These are phyloP conservation scores for Porites evermanni DNA, from an alignment of 92 coral and sea anemone genomes.

Conservation along the genomic window DNA sequence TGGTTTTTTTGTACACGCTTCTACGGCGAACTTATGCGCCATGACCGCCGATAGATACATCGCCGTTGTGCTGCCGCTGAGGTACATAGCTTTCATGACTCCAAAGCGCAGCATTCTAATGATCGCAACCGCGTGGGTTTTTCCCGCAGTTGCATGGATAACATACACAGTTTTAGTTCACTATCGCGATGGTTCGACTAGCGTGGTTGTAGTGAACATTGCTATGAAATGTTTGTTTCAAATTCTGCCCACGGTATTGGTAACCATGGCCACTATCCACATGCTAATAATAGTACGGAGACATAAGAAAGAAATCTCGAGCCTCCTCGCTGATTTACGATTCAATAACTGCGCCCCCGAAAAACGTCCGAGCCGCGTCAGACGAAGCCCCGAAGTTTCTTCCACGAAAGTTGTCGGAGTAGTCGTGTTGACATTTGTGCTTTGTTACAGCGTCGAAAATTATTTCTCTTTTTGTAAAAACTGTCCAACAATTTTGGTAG, in stretches of 20 bases:
- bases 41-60: conserved; percentile 16
- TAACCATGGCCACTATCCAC: background rate
- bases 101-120: background rate
- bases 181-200: background rate
- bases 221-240: background rate
- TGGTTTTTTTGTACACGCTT: conserved; percentile 4
- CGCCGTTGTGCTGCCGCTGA: conserved; percentile 12
- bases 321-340: conserved; percentile 15
- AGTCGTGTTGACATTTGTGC: conserved; percentile 7
- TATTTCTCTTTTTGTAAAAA: conserved; percentile 10
- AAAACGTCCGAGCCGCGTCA: background rate
- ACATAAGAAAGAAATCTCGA: conserved; percentile 20
- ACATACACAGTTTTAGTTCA: background rate
- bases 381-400: conserved; percentile 12
- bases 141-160: conserved; percentile 13
- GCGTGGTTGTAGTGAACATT: background rate
- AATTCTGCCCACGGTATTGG: background rate
- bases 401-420: conserved; percentile 16
- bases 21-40: background rate
- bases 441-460: conserved; percentile 8
- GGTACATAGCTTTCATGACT: conserved; percentile 11
- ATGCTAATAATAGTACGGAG: conserved; percentile 18
- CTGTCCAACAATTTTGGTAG: conserved; percentile 9
- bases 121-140: conserved; percentile 1
- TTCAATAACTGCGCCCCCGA: background rate